Evolutionary conservation across 2,797 vertebrate genomes (phyloP), one percentile per base, ranked within the genome.

Genomic region (Oryzias dopingdopingensis): DNA sequence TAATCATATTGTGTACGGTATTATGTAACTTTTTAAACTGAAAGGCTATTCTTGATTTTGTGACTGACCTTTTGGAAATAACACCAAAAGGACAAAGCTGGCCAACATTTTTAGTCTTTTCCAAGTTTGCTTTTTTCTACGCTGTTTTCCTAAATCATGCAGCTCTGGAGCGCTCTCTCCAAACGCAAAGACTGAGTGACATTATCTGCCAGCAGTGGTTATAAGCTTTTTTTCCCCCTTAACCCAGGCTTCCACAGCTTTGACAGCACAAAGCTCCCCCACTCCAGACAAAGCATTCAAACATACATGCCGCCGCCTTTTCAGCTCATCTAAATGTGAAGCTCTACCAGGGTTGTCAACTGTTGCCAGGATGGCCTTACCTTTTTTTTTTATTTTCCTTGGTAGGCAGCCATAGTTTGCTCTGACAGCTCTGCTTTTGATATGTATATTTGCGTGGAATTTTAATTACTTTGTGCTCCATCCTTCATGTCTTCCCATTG

Each of bases 361-460:
- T 76, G 51, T 74, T 85, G 84, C 84, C 87, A 89, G 77, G 67
- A 72, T 74, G 76, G 65, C 68, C 77, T 67, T 67, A 53, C 62
- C 59, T 68, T 66, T 61, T 71, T 20, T 22, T 22, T 62, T 49
- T 17, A 40, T 45, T 29, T 24, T 44, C 54, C 50, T 70, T 83
- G 73, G 81, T 66, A 80, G 72, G 63, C 79, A 76, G 69, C 50
- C 74, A 60, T 29, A 77, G 76, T 68, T 56, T 51, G 62, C 49
- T 83, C 70, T 84, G 87, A 87, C 89, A 89, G 86, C 78, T 76
- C 76, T 43, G 62, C 83, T 85, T 87, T 87, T 88, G 88, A 89
- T 90, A 83, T 84, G 80, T 80, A 82, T 85, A 82, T 84, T 83
- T 72, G 65, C 58, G 55, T 71, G 59, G 84, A 85, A 90, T 91